A percentile compares a stretch with the other conserved stretches of the same genome.
Conservation (phyloP, 1,140 invertebrate genomes). For the Melanaphis sacchari region DNA sequence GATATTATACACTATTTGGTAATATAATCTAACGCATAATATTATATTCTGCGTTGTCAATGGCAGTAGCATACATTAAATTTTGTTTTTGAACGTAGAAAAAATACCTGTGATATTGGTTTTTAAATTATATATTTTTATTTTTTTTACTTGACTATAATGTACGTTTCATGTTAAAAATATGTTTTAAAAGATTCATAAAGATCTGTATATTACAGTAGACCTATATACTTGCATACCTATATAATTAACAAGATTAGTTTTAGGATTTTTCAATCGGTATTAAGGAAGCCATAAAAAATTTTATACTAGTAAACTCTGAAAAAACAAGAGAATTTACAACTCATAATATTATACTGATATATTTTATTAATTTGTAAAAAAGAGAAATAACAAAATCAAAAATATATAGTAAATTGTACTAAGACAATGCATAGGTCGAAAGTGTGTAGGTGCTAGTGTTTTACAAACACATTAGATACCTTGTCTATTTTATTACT, state of each 20-base stretch:
- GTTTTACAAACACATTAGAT: no score
- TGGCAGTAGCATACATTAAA: neutral
- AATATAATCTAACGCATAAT: neutral
- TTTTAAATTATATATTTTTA: neutral
- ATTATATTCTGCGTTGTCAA: neutral
- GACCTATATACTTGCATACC: neutral
- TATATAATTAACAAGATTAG: neutral
- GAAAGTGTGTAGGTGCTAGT: neutral
- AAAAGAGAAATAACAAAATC: no score
- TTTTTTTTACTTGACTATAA: neutral
- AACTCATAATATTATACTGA: neutral
- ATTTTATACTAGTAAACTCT: neutral
- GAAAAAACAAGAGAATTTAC: neutral
- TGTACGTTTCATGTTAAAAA: neutral
- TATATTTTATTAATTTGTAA: no score
- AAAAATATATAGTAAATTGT: neutral
- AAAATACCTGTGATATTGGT: neutral
- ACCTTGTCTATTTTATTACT: neutral
- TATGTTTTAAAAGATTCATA: neutral
- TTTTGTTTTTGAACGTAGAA: neutral
- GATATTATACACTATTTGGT: neutral
- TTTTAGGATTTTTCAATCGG: neutral
- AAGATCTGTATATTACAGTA: neutral
- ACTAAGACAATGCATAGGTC: neutral
- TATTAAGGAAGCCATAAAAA: neutral